Base-by-base conservation (phyloP, 92 coral and sea anemone genomes). In the Palythoa heliodiscus region DNA sequence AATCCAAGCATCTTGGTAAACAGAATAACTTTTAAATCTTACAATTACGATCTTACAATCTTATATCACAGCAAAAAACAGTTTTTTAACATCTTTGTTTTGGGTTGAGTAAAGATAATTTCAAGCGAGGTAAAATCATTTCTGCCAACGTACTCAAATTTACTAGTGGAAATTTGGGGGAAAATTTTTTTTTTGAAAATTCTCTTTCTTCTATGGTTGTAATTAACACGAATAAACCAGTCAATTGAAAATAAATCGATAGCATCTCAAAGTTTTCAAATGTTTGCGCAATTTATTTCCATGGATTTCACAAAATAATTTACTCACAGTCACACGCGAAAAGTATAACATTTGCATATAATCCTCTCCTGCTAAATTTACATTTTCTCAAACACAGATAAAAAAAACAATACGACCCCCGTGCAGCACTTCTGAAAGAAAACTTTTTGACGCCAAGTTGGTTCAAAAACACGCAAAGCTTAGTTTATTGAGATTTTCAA, bases 341-440 rank as follows among this genome's bases (percentile, higher is more conserved):
- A 80, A 43, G 84, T 80, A 80, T 75, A 48, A 67, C 84, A 80
- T 80, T 80, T 80, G 84, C 84, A 80, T 80, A 80, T 80, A 80
- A 64, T 80, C 72, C 61, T 64, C 37, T n/a, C 57, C 48, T 68
- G 74, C 53, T 70, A 47, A 80, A 66, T 80, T 64, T 80, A 80
- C 84, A 80, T 80, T 25, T 80, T 66, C 61, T 74, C 84, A 80
- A 78, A 80, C 84, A 63, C 37, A 7, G 57, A 43, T 60, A 47
- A 12, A 40, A 61, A 40, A 63, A 12, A 80, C 84, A 80, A 80
- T 80, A 19, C 22, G 25, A 52, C 39, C 84, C 74, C 84, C 54
- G 74, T 80, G 84, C 61, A 67, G 84, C 84, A 52, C 20, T 66
- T 80, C 39, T n/a, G 66, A 16, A 35, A 80, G 48, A 58, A 77